Evolutionary conservation across 2,888 invertebrate genomes (phyloP), one percentile per base, ranked within the genome.

Genomic region (Notodonta ziczac): DNA sequence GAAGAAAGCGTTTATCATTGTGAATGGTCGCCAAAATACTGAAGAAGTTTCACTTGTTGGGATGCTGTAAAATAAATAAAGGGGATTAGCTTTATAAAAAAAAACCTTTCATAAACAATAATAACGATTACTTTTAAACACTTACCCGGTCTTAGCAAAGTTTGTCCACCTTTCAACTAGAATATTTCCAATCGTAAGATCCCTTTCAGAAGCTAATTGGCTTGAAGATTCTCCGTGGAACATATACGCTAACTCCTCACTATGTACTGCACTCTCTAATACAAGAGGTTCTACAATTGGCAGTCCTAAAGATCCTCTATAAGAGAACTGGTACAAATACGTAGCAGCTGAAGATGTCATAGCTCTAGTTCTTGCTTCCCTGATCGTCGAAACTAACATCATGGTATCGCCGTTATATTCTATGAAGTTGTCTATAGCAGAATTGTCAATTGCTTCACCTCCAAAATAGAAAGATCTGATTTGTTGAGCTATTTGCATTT

Each of bases 241-340:
- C 63, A 91, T 72, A 66, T 91, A 91, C 7, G 87, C 86, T 54
- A 93, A 74, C 73, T 91, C 93, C 79, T 91, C 90, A 65, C 88
- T 84, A 44, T 93, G 93, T 12, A 83, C 86, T 39, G 91, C 87
- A 40, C 80, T 79, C 0, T 83, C 72, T 9, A 88, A 74, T 48
- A 68, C 63, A 12, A 90, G 9, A 14, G 88, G 86, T 16, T 86
- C 86, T 8, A 75, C 76, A 62, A 89, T 85, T 16, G 83, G 75
- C 63, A 80, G 74, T 52, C 89, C 89, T 50, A 90, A 73, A 12
- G 66, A 42, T 13, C 92, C 90, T 69, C 85, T 86, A 61, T 92
- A 91, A 12, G 91, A 93, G 78, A 92, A 93, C 66, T 92, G 88
- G 69, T 92, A 93, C 46, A 93, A 68, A 77, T 88, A 92, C 4